Conservation (phyloP, 2,797 vertebrate species). For the Microctenopoma steveboyesi region DNA sequence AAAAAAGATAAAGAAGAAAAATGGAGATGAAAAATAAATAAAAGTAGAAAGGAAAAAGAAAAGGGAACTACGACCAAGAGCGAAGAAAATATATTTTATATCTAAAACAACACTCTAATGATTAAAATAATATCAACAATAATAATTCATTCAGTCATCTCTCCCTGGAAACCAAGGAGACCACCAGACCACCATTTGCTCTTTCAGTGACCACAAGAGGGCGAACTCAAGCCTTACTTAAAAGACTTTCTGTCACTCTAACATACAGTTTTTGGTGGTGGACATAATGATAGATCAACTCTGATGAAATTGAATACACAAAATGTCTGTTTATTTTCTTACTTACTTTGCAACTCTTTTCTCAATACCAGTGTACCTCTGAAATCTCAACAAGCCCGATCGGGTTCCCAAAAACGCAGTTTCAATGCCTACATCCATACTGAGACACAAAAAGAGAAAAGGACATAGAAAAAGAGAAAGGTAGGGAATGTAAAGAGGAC, state of each 20-base stretch:
- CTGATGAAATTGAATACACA: neutral
- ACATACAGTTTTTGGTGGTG: neutral
- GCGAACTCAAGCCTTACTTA: constrained; percentile 6
- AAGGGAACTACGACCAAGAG: too few relatives aligned
- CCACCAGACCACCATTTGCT: neutral
- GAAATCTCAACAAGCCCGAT: constrained; percentile 89
- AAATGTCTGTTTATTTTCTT: neutral
- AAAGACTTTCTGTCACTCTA: too few relatives aligned
- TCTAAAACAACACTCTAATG: too few relatives aligned
- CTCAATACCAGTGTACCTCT: constrained; percentile 88
- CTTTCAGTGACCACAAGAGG: constrained; percentile 39
- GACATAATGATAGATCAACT: neutral
- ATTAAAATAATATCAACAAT: too few relatives aligned
- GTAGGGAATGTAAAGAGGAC: neutral
- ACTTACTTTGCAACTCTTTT: constrained; percentile 90
- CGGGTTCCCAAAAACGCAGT: constrained; percentile 93
- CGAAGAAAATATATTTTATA: too few relatives aligned
- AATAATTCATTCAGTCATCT: too few relatives aligned
- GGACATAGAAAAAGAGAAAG: neutral
- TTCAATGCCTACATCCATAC: constrained; percentile 86
- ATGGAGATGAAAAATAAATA: too few relatives aligned
- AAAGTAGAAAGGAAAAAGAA: too few relatives aligned
- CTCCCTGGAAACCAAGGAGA: too few relatives aligned
- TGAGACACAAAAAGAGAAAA: constrained; percentile 32
- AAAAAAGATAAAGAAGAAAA: constrained; percentile 1